These are phyloP conservation scores for Cossypha dichroa DNA, from an alignment of 2,797 vertebrate genomes.

Conservation along the genomic window DNA sequence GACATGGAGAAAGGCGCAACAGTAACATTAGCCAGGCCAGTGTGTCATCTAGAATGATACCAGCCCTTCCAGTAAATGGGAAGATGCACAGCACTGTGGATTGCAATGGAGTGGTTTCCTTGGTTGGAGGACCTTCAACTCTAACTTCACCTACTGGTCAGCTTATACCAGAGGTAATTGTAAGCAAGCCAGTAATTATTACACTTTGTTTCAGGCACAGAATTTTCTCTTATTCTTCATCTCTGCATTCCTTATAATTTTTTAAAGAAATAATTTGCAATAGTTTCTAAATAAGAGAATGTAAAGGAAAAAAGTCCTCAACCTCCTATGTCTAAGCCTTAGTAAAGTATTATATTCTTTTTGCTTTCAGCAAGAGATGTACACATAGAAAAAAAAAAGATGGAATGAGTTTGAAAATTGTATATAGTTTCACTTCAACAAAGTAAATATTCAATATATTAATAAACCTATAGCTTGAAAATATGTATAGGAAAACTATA, in stretches of 20 bases:
- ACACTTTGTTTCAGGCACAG: constrained; percentile 15
- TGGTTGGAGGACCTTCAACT: constrained; percentile 85
- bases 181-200: constrained; percentile 76
- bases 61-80: constrained; percentile 81
- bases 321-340: not conserved
- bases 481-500: not conserved
- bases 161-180: constrained; percentile 86
- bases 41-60: constrained; percentile 84
- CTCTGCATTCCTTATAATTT: not conserved
- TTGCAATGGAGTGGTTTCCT: constrained; percentile 92
- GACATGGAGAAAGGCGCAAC: constrained; percentile 83
- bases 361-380: not conserved
- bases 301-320: not conserved
- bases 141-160: constrained; percentile 86
- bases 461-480: not conserved
- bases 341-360: not conserved
- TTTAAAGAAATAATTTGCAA: not conserved
- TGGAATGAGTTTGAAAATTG: not conserved
- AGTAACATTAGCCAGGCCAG: constrained; percentile 90
- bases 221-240: not conserved
- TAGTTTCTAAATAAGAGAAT: not conserved
- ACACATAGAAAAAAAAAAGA: not conserved
- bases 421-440: not conserved
- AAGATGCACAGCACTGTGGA: constrained; percentile 93
- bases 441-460: not conserved